Base-by-base conservation (phyloP, 2,888 invertebrate genomes). In the Desoria tigrina region DNA sequence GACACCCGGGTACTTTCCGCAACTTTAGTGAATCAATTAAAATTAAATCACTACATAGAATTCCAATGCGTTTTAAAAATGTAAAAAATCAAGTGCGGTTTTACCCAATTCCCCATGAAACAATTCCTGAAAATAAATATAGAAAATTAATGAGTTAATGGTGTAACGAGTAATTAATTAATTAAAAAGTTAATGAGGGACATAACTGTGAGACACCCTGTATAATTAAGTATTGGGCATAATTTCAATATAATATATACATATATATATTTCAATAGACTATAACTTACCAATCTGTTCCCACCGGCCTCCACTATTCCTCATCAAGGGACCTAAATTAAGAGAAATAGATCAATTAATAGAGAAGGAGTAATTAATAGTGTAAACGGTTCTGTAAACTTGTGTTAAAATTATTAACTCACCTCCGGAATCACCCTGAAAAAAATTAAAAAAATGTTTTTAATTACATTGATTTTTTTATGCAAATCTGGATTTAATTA, bases 1-100 rank as follows among this genome's bases (percentile, higher is more conserved):
- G 0, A 68, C 68, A 3, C 71, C 71, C 21, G 71, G 71, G 50
- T 68, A 71, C 3, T 50, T 26, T 7, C 70, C 67, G 45, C 66
- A 68, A 1, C 68, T 61, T 9, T 11, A 49, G 18, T 21, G 7
- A 49, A 32, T 55, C 42, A 2, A 51, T 18, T 42, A 32, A 26
- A 65, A 51, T 9, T 53, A 1, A 51, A 26, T 63, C 16, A 4
- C 9, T 23, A 23, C 21, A 11, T 42, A n/a, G 23, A 11, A 28
- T 58, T 9, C 4, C 42, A 58, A 6, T 4, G 7, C 3, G 6
- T 42, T 42, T 24, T n/a, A n/a, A n/a, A n/a, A n/a, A n/a, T n/a
- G n/a, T n/a, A n/a, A n/a, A n/a, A n/a, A n/a, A n/a, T n/a, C n/a
- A n/a, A n/a, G n/a, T n/a, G n/a, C n/a, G n/a, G n/a, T n/a, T n/a